Evolutionary conservation across 2,797 vertebrate species (phyloP).

Genomic region (Calcarius lapponicus): DNA sequence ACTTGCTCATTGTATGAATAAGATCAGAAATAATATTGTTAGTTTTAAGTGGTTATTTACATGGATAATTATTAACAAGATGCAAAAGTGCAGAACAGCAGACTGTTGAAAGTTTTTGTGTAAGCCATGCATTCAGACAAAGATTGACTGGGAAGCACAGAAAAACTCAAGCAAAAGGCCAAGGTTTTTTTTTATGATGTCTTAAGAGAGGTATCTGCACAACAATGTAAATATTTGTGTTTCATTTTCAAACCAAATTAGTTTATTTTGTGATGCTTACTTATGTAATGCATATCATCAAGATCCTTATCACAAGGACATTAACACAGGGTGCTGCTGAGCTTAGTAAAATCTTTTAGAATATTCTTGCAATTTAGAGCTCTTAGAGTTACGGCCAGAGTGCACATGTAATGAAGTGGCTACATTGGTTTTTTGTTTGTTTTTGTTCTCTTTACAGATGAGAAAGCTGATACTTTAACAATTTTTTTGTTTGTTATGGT

Average conservation of each 20-base stretch:
- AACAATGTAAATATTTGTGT: not conserved
- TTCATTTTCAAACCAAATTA: not conserved
- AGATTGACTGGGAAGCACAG: not conserved
- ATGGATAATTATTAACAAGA: not conserved
- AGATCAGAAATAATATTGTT: not conserved
- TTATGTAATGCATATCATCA: not conserved
- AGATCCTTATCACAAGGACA: not conserved
- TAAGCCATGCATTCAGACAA: not conserved
- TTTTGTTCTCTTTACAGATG: not conserved
- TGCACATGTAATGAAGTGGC: not conserved
- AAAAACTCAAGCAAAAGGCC: not conserved
- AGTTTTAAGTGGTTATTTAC: not conserved
- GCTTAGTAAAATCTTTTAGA: not conserved
- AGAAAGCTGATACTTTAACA: not conserved
- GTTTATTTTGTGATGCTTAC: not conserved
- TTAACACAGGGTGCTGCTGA: not conserved
- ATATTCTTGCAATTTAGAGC: not conserved
- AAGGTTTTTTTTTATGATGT: not conserved
- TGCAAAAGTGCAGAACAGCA: not conserved
- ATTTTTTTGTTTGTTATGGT: not conserved
- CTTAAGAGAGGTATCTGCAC: not conserved
- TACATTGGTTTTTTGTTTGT: not conserved
- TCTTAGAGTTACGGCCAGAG: not conserved
- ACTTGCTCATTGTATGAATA: not conserved
- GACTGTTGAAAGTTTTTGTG: not conserved